phyloP scores from a whole-genome alignment of 30 jellyfish, hydroid and myxozoan species.

The Morbakka virulenta region DNA sequence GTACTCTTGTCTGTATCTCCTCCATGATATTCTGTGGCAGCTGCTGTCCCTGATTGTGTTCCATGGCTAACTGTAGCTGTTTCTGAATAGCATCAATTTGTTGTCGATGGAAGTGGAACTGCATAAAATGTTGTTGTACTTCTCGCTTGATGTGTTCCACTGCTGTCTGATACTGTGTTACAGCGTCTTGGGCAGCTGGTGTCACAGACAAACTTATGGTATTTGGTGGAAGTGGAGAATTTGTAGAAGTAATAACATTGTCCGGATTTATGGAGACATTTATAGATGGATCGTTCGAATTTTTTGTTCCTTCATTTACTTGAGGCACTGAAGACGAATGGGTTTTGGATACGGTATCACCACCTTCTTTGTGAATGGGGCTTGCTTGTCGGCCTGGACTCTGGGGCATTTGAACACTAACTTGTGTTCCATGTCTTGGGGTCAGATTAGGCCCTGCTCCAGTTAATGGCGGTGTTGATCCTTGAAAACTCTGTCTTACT shows the following conservation, averaged over 20 bases:
- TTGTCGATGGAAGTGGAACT: conserved; percentile 94
- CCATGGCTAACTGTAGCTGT: conserved; percentile 79
- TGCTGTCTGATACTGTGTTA: conserved; percentile 73
- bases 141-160: conserved; percentile 79
- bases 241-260: too few relatives aligned
- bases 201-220: background rate
- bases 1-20: conserved; percentile 72
- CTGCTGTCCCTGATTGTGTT: conserved; percentile 53
- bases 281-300: background rate
- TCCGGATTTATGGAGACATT: background rate
- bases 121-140: conserved; percentile 86
- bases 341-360: background rate
- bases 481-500: background rate
- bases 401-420: background rate
- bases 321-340: background rate
- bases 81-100: conserved; percentile 78
- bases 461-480: background rate
- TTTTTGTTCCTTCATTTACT: background rate
- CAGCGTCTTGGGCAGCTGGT: conserved; percentile 30
- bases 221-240: background rate
- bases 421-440: background rate
- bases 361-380: background rate
- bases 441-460: background rate
- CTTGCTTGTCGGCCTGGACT: background rate
- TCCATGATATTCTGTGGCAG: conserved; percentile 86